Evolutionary conservation across 2,113 vertebrate genomes (phyloP).

Genomic region (Anas platyrhynchos): DNA sequence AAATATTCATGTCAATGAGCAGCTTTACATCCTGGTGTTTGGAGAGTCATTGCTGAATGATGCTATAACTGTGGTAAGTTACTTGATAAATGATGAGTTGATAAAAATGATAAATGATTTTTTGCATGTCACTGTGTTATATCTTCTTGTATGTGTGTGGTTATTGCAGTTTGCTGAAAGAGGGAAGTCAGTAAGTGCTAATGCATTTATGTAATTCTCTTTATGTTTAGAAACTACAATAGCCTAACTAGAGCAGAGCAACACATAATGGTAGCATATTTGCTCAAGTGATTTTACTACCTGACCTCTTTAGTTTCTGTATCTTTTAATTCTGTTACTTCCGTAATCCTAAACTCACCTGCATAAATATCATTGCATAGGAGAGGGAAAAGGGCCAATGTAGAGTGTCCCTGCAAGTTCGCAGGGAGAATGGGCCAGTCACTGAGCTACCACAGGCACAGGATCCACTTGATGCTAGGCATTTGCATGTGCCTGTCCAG

Average conservation of each 20-base stretch:
- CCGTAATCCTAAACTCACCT: neutral
- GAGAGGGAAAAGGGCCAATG: neutral
- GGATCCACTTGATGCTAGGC: neutral
- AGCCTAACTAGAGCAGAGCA: neutral
- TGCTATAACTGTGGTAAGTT: conserved; percentile 97
- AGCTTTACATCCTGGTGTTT: conserved; percentile 96
- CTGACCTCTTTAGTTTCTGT: neutral
- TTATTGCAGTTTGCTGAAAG: neutral
- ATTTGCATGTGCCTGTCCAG: neutral
- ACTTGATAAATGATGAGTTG: neutral
- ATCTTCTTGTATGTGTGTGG: neutral
- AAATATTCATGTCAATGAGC: conserved; percentile 94
- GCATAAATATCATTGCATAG: neutral
- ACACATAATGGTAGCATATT: neutral
- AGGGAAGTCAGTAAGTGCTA: neutral
- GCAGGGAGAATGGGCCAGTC: neutral
- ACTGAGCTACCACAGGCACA: neutral
- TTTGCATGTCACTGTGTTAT: neutral
- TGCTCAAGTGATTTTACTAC: neutral
- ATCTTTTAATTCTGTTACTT: neutral
- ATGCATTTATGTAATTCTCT: neutral
- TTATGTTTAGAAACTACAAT: neutral
- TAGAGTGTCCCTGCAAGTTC: neutral
- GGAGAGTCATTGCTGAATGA: conserved; percentile 97
- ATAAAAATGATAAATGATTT: neutral